phyloP scores from a whole-genome alignment of 1,140 invertebrate species.

The Sitodiplosis mosellana region DNA sequence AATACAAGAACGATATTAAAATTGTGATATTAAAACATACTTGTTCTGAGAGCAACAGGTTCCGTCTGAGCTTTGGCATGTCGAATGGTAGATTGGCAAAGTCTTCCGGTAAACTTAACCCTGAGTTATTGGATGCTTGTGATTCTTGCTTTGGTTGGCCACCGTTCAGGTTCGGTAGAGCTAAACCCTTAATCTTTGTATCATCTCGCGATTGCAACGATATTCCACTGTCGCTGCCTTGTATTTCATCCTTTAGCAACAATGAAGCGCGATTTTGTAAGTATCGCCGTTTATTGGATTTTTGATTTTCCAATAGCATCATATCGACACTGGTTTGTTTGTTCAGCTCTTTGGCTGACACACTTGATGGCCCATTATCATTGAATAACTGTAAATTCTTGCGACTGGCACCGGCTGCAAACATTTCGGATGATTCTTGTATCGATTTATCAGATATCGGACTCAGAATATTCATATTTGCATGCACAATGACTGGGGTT shows the following conservation, averaged over 20 bases:
- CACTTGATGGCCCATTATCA: constrained; percentile 56
- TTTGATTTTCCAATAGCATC: too few relatives aligned
- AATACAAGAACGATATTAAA: not conserved
- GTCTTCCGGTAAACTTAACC: constrained; percentile 25
- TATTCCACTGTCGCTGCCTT: constrained; percentile 70
- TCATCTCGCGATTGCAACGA: constrained; percentile 61
- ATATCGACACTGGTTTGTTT: too few relatives aligned
- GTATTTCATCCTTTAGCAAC: constrained; percentile 36
- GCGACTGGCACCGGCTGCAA: constrained; percentile 26
- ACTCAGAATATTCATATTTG: constrained; percentile 65
- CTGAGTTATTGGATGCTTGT: not conserved
- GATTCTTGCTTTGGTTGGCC: too few relatives aligned
- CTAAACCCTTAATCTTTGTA: constrained; percentile 38
- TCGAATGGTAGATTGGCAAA: constrained; percentile 65
- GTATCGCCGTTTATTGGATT: constrained; percentile 18
- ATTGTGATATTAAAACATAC: not conserved
- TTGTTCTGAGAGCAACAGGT: constrained; percentile 23
- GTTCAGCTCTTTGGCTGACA: constrained; percentile 38
- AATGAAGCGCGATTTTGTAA: constrained; percentile 13
- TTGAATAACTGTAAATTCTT: constrained; percentile 60
- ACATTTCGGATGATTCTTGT: constrained; percentile 40
- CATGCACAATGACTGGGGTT: constrained; percentile 42
- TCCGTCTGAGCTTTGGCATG: constrained; percentile 69
- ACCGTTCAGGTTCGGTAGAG: constrained; percentile 31
- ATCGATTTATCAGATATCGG: constrained; percentile 83